Evolutionary conservation across 2,113 vertebrate genomes (phyloP).

Genomic region (Esox niger): DNA sequence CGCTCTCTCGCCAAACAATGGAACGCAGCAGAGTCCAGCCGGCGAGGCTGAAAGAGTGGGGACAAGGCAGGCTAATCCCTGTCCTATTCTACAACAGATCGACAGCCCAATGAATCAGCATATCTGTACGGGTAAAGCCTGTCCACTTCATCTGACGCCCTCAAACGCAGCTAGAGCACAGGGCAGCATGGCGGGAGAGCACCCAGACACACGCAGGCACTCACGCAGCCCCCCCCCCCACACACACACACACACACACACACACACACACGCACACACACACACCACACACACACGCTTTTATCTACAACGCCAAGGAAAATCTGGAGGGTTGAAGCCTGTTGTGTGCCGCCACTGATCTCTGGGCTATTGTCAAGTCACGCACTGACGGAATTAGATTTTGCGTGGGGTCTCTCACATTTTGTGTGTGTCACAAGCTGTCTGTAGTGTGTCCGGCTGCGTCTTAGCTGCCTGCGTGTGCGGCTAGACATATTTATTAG

Average conservation of each 20-base stretch:
- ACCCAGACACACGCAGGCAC: background rate
- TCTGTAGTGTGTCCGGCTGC: background rate
- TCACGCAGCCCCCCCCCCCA: constrained; percentile 2
- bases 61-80: constrained; percentile 65
- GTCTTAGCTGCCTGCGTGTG: background rate
- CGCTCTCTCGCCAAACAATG: constrained; percentile 47
- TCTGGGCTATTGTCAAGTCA: background rate
- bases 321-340: background rate
- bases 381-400: background rate
- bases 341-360: background rate
- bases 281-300: constrained; percentile 15
- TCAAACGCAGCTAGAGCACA: background rate
- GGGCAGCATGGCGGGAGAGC: background rate
- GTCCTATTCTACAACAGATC: constrained; percentile 70
- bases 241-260: constrained; percentile 7
- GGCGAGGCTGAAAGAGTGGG: constrained; percentile 46
- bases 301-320: background rate
- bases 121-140: constrained; percentile 51
- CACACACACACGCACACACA: constrained; percentile 9
- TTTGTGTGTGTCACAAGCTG: too few relatives aligned
- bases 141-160: constrained; percentile 28
- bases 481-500: background rate
- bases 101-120: constrained; percentile 76
- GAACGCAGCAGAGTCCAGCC: constrained; percentile 37
- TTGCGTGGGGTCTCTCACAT: background rate